phyloP scores from a whole-genome alignment of 2,113 vertebrate species.

The Mustela nigripes region DNA sequence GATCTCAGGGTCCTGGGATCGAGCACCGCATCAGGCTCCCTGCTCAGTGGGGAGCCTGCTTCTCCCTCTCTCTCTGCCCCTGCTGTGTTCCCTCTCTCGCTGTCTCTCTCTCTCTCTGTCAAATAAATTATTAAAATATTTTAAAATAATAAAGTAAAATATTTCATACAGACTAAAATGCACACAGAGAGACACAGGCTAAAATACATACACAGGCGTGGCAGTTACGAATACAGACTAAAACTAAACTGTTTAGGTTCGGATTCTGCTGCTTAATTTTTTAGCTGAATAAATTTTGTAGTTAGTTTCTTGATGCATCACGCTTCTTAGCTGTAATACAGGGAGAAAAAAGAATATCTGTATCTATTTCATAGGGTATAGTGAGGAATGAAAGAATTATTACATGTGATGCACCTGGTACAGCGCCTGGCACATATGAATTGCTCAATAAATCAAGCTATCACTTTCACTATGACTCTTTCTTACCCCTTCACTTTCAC shows the following conservation, averaged over 20 bases:
- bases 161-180: not conserved
- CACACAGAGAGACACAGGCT: not conserved
- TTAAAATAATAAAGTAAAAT: not conserved
- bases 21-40: not conserved
- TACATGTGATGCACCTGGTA: not conserved
- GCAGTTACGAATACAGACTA: not conserved
- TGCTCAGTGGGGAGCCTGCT: not conserved
- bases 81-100: not conserved
- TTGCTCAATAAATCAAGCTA: not conserved
- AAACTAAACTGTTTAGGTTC: not conserved
- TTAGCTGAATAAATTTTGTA: slow-evolving; percentile 6
- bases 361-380: not conserved
- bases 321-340: not conserved
- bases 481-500: not conserved
- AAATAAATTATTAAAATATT: not conserved
- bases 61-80: not conserved
- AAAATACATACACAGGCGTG: not conserved
- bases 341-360: not conserved
- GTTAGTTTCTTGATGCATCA: not conserved
- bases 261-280: slow-evolving; percentile 22
- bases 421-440: not conserved
- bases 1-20: not conserved
- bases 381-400: not conserved
- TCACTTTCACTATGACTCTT: not conserved
- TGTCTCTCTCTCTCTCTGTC: not conserved